These are phyloP conservation scores for Neoarius graeffei DNA, from an alignment of 2,113 vertebrate genomes.

Conservation along the genomic window DNA sequence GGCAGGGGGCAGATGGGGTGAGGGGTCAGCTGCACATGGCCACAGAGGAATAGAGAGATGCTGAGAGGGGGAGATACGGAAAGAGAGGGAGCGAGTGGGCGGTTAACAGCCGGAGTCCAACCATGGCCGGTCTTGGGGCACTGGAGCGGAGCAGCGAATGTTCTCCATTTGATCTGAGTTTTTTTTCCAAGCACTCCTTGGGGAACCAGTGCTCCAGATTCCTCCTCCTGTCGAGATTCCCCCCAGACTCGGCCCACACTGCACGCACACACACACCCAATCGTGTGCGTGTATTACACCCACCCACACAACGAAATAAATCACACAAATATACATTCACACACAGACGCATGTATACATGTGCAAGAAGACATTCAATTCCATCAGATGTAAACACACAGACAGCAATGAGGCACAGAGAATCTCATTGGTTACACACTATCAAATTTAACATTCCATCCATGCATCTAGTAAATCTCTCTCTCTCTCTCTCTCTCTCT, in stretches of 20 bases:
- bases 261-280: slow-evolving; percentile 50
- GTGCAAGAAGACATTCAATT: background rate
- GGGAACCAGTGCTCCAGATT: slow-evolving; percentile 80
- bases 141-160: slow-evolving; percentile 71
- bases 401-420: background rate
- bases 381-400: slow-evolving; percentile 15
- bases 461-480: slow-evolving; percentile 13
- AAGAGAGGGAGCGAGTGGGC: slow-evolving; percentile 28
- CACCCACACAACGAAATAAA: slow-evolving; percentile 33
- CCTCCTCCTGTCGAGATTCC: slow-evolving; percentile 78
- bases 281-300: slow-evolving; percentile 18
- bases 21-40: slow-evolving; percentile 51
- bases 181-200: slow-evolving; percentile 68
- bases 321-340: slow-evolving; percentile 25
- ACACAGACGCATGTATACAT: background rate
- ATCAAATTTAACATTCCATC: slow-evolving; percentile 17
- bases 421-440: slow-evolving; percentile 10
- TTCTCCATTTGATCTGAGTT: slow-evolving; percentile 80
- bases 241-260: slow-evolving; percentile 66
- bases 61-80: slow-evolving; percentile 18
- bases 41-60: slow-evolving; percentile 31
- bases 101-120: slow-evolving; percentile 51
- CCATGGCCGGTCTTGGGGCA: slow-evolving; percentile 60
- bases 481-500: background rate
- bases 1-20: slow-evolving; percentile 21